Evolutionary conservation across 2,113 vertebrate genomes (phyloP).

Genomic region (Noturus placidus): DNA sequence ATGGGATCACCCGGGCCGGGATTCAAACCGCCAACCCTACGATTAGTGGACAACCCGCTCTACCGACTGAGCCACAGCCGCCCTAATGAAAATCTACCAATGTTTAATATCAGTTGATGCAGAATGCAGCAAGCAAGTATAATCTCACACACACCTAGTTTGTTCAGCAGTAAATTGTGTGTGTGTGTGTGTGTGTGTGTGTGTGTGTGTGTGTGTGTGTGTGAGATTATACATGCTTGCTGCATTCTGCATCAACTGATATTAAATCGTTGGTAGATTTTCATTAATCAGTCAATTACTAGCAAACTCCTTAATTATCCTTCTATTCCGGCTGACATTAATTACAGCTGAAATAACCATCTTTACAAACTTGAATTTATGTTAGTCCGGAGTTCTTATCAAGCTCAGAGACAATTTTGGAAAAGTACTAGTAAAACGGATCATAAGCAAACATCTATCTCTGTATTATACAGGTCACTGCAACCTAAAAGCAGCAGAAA

Average conservation of each 20-base stretch:
- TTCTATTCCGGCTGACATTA: not conserved
- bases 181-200: not conserved
- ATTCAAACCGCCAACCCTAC: too few relatives aligned
- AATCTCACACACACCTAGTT: too few relatives aligned
- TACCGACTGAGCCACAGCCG: too few relatives aligned
- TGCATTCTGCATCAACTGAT: not conserved
- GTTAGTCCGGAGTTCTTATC: not conserved
- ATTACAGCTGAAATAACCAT: conserved; percentile 29
- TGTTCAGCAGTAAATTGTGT: not conserved
- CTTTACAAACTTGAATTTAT: not conserved
- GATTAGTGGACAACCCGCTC: too few relatives aligned
- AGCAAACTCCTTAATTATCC: not conserved
- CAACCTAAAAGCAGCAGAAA: not conserved
- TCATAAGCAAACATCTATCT: not conserved
- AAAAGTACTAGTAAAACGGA: not conserved
- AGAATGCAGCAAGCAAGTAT: too few relatives aligned
- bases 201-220: not conserved
- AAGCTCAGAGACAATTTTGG: not conserved
- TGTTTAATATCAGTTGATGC: too few relatives aligned
- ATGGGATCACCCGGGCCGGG: too few relatives aligned
- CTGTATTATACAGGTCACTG: not conserved
- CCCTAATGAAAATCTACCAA: too few relatives aligned
- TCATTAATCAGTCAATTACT: conserved; percentile 9
- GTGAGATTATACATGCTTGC: too few relatives aligned
- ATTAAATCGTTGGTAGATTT: not conserved